Base-by-base conservation (phyloP, 30 jellyfish, hydroid and myxozoan species). In the Phacellophora camtschatica region DNA sequence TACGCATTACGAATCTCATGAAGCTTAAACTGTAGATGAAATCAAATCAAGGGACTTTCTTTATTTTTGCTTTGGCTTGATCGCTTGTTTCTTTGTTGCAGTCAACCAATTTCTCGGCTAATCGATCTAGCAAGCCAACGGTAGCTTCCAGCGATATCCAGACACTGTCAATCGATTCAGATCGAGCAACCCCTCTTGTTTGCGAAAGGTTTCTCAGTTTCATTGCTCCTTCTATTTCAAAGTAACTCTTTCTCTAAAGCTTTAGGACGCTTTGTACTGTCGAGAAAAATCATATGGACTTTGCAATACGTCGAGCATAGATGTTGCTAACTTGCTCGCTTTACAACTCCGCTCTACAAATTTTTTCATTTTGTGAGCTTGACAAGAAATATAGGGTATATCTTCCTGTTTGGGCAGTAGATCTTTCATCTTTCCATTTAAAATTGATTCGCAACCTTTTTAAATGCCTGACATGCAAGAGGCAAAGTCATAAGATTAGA, bases 271-370 rank as follows among this genome's bases (percentile, higher is more conserved):
- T 53, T 71, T 27, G 73, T 71, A 46, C 85, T 43, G 75, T 74
- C 24, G 13, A 55, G 50, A 71, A 48, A 71, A 71, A 12, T 16
- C 73, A 48, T 71, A 69, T 4, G 30, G 32, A 4, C 58, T 12
- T 33, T 71, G 73, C 57, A 71, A 50, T 53, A 27, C 75, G 57
- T 71, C 75, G 45, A 71, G 29, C 73, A 71, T 71, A 22, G 85
- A 71, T 46, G 53, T 43, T 71, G 45, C 85, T 54, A 71, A 20
- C 75, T 71, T 71, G 75, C 85, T 71, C 50, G 85, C 85, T 50
- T 45, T 25, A 31, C 75, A 71, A 20, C 85, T 43, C 13, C 30
- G 73, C 76, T 71, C 85, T 7, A 39, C 63, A 39, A 65, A 65
- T 34, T 66, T 65, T 66, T 65, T 25, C 80, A 65, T 65, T 65